Conservation (phyloP, 2,888 invertebrate genomes). For the Lochmaea crataegi region DNA sequence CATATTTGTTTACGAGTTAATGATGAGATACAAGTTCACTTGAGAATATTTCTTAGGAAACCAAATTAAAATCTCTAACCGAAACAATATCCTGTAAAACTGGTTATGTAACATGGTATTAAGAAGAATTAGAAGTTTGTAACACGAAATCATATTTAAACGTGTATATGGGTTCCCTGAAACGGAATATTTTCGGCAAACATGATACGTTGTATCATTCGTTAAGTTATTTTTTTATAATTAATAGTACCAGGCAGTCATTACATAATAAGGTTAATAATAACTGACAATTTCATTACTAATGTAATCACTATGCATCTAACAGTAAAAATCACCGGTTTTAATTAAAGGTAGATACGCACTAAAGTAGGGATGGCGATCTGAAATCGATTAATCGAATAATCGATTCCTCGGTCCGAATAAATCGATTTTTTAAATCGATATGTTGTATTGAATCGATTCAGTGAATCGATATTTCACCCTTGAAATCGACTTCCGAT, state of each 20-base stretch:
- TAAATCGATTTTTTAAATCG: no score
- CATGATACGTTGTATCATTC: not conserved
- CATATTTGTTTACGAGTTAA: not conserved
- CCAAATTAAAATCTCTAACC: constrained; percentile 26
- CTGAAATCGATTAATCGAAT: no score
- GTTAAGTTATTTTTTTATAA: not conserved
- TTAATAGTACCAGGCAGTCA: no score
- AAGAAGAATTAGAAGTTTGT: constrained; percentile 28
- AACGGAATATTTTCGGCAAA: not conserved
- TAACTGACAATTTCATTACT: not conserved
- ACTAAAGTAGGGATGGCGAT: no score
- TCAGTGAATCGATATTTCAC: no score
- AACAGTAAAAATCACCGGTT: no score
- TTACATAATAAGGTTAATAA: not conserved
- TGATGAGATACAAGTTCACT: constrained; percentile 15
- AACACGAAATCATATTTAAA: constrained; percentile 27
- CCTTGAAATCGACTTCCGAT: no score
- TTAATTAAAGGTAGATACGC: no score
- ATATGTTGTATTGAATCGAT: no score
- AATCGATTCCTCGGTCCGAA: no score
- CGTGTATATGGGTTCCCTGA: constrained; percentile 13
- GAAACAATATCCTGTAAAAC: constrained; percentile 35
- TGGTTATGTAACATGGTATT: constrained; percentile 34
- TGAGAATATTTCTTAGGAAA: constrained; percentile 24
- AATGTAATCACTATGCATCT: no score